Evolutionary conservation across 35 echinoderm and acorn worm species (phyloP).

Genomic region (Ophiothrix spiculata): DNA sequence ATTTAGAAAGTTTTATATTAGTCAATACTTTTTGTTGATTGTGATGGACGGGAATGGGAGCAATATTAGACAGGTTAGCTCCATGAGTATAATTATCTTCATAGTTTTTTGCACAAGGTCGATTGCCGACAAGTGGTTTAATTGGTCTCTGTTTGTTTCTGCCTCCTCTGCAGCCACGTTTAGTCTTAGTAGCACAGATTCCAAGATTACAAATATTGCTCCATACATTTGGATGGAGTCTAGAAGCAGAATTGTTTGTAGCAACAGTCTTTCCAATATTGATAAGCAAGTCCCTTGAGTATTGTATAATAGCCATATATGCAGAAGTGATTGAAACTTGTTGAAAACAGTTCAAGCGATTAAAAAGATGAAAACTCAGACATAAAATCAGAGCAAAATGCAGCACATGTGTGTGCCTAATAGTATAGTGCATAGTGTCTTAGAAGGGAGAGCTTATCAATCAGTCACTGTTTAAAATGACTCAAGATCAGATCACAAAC

Average conservation of each 20-base stretch:
- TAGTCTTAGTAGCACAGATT: background rate
- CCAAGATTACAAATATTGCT: background rate
- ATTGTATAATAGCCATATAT: background rate
- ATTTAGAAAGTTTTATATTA: background rate
- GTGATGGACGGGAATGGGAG: background rate
- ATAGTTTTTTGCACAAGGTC: background rate
- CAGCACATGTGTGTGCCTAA: too few species aligned
- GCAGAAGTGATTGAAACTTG: too few species aligned
- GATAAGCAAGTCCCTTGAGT: background rate
- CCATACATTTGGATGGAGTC: background rate
- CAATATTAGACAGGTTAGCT: background rate
- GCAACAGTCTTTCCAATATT: background rate
- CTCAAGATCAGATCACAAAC: too few species aligned
- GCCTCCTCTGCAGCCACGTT: background rate
- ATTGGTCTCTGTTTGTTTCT: background rate
- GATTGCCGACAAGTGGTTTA: background rate
- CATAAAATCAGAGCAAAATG: too few species aligned
- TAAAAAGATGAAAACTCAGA: too few species aligned
- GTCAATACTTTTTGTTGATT: background rate
- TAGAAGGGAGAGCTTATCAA: too few species aligned
- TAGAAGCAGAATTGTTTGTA: background rate
- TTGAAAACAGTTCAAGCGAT: too few species aligned
- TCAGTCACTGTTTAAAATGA: too few species aligned
- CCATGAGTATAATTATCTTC: background rate
- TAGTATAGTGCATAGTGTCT: too few species aligned